Conservation (phyloP, 2,797 vertebrate genomes). For the Tinamus major region DNA sequence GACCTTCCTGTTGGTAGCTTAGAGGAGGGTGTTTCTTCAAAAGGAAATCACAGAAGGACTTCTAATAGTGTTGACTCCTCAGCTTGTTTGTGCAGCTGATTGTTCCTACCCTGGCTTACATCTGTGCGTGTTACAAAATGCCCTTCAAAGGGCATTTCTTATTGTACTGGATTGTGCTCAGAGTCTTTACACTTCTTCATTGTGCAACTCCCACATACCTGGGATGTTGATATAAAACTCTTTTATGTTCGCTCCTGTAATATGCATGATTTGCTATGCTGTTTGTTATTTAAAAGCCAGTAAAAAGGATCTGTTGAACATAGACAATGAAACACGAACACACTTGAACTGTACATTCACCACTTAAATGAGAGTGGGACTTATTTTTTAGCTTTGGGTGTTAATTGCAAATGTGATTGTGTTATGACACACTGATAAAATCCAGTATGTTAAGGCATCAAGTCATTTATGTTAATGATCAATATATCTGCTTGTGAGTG, state of each 20-base stretch:
- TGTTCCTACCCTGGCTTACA: neutral
- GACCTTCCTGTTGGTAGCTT: neutral
- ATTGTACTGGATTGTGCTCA: neutral
- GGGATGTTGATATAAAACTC: neutral
- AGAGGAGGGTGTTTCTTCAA: neutral
- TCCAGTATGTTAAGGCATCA: neutral
- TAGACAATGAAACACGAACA: neutral
- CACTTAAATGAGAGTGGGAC: neutral
- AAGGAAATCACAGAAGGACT: neutral
- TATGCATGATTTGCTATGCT: neutral
- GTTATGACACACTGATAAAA: neutral
- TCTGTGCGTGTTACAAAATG: rapidly evolving
- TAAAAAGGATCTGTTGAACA: neutral
- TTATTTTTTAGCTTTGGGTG: neutral
- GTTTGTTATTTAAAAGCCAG: neutral
- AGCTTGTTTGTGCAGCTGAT: neutral
- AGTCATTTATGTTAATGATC: neutral
- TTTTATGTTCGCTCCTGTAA: neutral
- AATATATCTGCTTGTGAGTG: neutral
- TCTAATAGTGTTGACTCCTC: neutral
- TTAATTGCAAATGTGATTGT: neutral
- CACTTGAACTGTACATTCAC: rapidly evolving
- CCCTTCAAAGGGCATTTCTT: neutral
- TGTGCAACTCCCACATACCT: neutral
- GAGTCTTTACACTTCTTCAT: neutral